These are phyloP conservation scores for Leptura quadrifasciata DNA, from an alignment of 2,888 invertebrate species.

Conservation along the genomic window DNA sequence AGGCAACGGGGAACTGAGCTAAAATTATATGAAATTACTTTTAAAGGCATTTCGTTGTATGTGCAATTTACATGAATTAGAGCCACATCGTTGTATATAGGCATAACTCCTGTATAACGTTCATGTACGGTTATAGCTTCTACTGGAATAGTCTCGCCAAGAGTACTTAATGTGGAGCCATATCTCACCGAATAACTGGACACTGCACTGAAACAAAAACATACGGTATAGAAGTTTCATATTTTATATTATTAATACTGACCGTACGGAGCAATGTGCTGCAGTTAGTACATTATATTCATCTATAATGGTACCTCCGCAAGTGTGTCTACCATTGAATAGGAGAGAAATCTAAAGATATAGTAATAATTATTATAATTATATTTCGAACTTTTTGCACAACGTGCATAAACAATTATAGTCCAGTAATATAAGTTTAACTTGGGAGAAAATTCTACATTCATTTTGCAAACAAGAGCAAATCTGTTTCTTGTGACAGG, in stretches of 20 bases:
- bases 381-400: too few species aligned
- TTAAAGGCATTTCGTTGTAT: background rate
- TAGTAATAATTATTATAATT: background rate
- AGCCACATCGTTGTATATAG: constrained; percentile 2
- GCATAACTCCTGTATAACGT: constrained; percentile 12
- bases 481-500: too few species aligned
- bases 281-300: constrained; percentile 26
- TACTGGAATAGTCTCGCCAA: background rate
- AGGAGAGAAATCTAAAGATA: constrained; percentile 17
- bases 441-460: too few species aligned
- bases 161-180: background rate
- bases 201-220: background rate
- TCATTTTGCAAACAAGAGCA: too few species aligned
- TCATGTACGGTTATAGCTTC: constrained; percentile 7
- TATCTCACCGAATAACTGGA: background rate
- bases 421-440: too few species aligned
- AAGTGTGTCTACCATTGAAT: constrained; percentile 13
- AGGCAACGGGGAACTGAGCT: background rate
- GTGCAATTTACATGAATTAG: constrained; percentile 11
- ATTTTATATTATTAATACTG: background rate
- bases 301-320: constrained; percentile 20
- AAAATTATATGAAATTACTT: background rate
- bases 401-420: too few species aligned
- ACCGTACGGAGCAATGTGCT: constrained; percentile 12
- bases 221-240: too few species aligned